Evolutionary conservation across 1,140 invertebrate species (phyloP), one percentile per base, ranked within the genome.

Genomic region (Panagrolaimus sp.): DNA sequence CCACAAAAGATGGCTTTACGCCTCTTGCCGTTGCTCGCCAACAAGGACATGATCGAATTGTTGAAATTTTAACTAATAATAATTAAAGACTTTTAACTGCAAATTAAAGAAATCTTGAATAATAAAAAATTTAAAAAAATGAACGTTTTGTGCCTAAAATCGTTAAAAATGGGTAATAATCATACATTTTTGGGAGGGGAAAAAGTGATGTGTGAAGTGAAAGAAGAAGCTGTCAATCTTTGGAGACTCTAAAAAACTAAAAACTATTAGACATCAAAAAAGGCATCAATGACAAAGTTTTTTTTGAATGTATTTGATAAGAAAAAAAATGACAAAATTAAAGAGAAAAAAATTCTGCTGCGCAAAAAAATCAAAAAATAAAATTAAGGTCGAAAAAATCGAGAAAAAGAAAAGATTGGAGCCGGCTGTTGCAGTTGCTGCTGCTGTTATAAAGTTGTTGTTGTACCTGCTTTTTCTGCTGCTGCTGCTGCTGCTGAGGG

Each of bases 1-100:
- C 96, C 52, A 98, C 96, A 38, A 94, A 98, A 89, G 93, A 96
- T 87, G 93, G 93, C 15, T 96, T 95, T 84, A 96, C 93, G 64
- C 94, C 94, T 4, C 84, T 96, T 77, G 93, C 93, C 14, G 94
- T 96, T 67, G 93, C 93, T 3, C 90, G 96, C 87, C 94, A 96
- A 85, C 94, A 96, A 87, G 93, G 93, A 14, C 94, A 96, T 83
- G 93, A 96, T 84, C 91, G 91, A 84, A 92, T 96, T 58, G 94
- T 96, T 0, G 90, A 92, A 12, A 90, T 96, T 1, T 86, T 96
- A 1, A 86, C 96, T 38, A 93, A 96, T 85, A 92, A 91, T 78
- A 92, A 94, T 79, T 91, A 91, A 0, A 88, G 91, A 94, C 94
- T 17, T 93, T 94, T 63, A 96, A 96, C 84, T 96, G 96, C 84